A percentile compares a stretch with the other conserved stretches of the same genome.
Evolutionary conservation across 1,140 invertebrate genomes (phyloP).

Genomic region (Nymphalis io): DNA sequence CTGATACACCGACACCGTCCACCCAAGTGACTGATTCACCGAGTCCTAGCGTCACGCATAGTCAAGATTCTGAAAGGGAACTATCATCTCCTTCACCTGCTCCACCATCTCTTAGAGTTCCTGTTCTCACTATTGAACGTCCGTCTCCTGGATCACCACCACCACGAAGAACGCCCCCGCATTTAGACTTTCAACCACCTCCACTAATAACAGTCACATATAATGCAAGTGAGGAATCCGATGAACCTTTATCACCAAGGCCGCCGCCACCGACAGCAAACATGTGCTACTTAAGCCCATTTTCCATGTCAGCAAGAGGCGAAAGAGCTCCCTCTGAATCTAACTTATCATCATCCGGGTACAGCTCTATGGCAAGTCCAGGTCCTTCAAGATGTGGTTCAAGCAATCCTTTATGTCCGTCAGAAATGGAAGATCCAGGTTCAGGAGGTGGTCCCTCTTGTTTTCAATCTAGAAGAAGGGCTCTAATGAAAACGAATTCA

Average conservation of each 20-base stretch:
- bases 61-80: conserved; percentile 75
- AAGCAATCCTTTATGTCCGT: conserved; percentile 87
- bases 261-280: conserved; percentile 78
- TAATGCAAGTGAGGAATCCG: conserved; percentile 88
- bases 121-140: conserved; percentile 83
- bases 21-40: conserved; percentile 76
- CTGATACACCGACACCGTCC: conserved; percentile 72
- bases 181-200: conserved; percentile 85
- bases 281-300: conserved; percentile 88
- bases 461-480: conserved; percentile 78
- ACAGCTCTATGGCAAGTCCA: conserved; percentile 90
- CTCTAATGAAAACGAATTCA: conserved; percentile 79
- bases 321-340: conserved; percentile 89
- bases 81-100: conserved; percentile 70
- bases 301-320: conserved; percentile 85
- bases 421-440: conserved; percentile 85
- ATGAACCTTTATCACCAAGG: conserved; percentile 84
- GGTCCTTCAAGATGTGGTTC: conserved; percentile 89
- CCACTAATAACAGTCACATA: conserved; percentile 88
- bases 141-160: conserved; percentile 85
- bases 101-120: conserved; percentile 80
- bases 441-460: conserved; percentile 78
- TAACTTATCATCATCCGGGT: conserved; percentile 90
- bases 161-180: conserved; percentile 81
- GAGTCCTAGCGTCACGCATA: conserved; percentile 75